phyloP scores from a whole-genome alignment of 2,888 invertebrate genomes.

The Drosophila stalkeri region DNA sequence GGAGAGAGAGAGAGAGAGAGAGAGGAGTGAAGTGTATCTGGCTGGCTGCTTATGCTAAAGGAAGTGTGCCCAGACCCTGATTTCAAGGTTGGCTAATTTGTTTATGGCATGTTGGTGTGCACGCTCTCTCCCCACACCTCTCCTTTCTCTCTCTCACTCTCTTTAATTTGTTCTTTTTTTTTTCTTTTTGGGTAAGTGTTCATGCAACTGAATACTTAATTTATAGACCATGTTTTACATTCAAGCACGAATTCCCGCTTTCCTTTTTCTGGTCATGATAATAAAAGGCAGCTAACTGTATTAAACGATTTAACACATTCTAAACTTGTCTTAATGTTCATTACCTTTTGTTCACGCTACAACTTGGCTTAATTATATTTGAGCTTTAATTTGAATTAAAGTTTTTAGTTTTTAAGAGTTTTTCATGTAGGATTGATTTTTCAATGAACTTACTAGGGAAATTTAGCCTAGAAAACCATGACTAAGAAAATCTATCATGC shows the following conservation, averaged over 20 bases:
- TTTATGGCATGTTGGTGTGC: slow-evolving; percentile 55
- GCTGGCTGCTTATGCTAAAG: slow-evolving; percentile 19
- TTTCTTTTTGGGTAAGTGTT: slow-evolving; percentile 9
- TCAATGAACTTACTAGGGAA: background rate
- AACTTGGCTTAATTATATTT: background rate
- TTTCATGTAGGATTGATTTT: too few relatives aligned
- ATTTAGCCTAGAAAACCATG: too few relatives aligned
- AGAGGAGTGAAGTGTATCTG: background rate
- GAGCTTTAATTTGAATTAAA: background rate
- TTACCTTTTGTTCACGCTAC: background rate
- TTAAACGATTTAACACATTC: slow-evolving; percentile 35
- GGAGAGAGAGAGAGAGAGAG: background rate
- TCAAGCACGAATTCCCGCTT: slow-evolving; percentile 21
- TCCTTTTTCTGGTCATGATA: background rate
- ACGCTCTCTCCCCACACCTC: background rate
- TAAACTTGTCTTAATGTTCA: slow-evolving; percentile 6
- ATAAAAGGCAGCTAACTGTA: slow-evolving; percentile 17
- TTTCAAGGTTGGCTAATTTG: slow-evolving; percentile 60
- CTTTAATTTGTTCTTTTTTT: background rate
- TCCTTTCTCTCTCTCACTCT: background rate
- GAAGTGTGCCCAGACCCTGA: slow-evolving; percentile 19
- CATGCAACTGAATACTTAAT: slow-evolving; percentile 57
- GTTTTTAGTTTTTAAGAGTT: background rate
- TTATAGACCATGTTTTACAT: slow-evolving; percentile 41
- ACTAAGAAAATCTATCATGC: too few relatives aligned